phyloP scores from a whole-genome alignment of 2,113 vertebrate genomes.

The Apus apus region DNA sequence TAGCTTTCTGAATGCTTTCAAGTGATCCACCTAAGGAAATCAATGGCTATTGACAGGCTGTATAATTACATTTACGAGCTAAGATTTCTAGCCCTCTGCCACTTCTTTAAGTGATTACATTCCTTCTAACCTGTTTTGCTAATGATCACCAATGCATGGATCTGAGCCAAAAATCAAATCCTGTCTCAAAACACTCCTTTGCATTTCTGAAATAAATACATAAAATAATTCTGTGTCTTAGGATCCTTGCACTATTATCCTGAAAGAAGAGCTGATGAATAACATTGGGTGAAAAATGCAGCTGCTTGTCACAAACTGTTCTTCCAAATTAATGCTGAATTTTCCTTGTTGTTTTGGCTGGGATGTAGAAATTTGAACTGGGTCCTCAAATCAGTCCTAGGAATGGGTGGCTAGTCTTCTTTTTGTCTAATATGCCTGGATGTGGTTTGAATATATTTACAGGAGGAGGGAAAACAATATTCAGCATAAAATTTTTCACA shows the following conservation, averaged over 20 bases:
- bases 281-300: background rate
- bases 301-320: background rate
- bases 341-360: background rate
- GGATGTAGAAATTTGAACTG: background rate
- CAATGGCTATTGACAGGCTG: conserved; percentile 71
- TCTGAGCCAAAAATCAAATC: conserved; percentile 18
- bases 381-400: background rate
- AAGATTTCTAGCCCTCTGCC: conserved; percentile 59
- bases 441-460: background rate
- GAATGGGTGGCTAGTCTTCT: background rate
- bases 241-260: background rate
- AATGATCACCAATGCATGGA: conserved; percentile 18
- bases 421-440: background rate
- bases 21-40: conserved; percentile 52
- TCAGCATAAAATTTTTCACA: background rate
- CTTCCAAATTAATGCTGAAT: background rate
- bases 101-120: conserved; percentile 7
- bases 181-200: background rate
- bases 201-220: background rate
- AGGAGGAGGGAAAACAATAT: background rate
- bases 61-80: conserved; percentile 78
- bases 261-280: background rate
- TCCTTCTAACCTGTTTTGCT: conserved; percentile 24
- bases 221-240: background rate
- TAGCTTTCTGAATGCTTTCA: conserved; percentile 32